phyloP scores from a whole-genome alignment of 2,888 invertebrate genomes.

The Serrognathus titanus region DNA sequence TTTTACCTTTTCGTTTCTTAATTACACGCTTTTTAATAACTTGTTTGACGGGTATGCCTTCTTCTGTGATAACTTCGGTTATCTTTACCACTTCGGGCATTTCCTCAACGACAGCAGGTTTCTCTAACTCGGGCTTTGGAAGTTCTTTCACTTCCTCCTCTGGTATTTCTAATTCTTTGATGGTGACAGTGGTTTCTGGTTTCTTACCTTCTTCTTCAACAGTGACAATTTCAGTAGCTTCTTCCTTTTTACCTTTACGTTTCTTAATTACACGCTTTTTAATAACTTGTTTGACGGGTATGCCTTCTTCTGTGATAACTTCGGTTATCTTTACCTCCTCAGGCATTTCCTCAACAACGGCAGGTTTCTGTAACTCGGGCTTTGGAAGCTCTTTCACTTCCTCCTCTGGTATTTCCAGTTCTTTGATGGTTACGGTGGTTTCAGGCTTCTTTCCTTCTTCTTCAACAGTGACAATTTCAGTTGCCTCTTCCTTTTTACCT shows the following conservation, averaged over 20 bases:
- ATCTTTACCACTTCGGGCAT: constrained; percentile 30
- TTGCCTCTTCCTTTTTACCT: constrained; percentile 47
- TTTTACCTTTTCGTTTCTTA: not conserved
- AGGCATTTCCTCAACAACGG: constrained; percentile 35
- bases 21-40: constrained; percentile 26
- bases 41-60: constrained; percentile 22
- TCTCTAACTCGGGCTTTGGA: constrained; percentile 27
- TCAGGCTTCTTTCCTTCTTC: constrained; percentile 47
- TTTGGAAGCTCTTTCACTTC: constrained; percentile 26
- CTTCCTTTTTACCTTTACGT: constrained; percentile 42
- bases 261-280: constrained; percentile 39
- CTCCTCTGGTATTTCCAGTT: constrained; percentile 34
- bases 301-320: constrained; percentile 27
- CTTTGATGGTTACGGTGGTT: constrained; percentile 44
- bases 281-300: constrained; percentile 32
- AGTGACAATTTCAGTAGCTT: constrained; percentile 39
- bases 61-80: constrained; percentile 29
- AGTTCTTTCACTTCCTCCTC: constrained; percentile 6
- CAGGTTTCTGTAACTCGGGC: constrained; percentile 17
- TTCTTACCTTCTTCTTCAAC: constrained; percentile 35
- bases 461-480: constrained; percentile 44
- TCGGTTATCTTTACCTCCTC: constrained; percentile 43
- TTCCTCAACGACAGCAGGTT: constrained; percentile 25
- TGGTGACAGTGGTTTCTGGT: constrained; percentile 34
- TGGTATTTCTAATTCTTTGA: constrained; percentile 28